These are phyloP conservation scores for Betta splendens DNA, from an alignment of 2,797 vertebrate species.

Conservation along the genomic window DNA sequence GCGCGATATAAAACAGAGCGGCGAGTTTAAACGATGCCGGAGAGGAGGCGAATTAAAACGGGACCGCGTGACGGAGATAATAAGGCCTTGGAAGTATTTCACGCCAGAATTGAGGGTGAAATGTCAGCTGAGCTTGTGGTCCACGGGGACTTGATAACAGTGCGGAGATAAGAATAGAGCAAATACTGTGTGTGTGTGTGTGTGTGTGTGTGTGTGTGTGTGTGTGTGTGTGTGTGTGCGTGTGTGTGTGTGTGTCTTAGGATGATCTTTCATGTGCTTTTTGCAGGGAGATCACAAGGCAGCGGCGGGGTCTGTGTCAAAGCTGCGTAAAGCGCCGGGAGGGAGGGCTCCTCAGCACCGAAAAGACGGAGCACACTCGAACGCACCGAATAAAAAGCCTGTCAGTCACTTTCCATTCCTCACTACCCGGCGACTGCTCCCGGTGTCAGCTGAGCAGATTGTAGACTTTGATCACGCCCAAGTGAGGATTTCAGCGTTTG, in stretches of 20 bases:
- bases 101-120: constrained; percentile 70
- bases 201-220: constrained; percentile 18
- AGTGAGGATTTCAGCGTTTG: constrained; percentile 32
- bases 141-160: constrained; percentile 58
- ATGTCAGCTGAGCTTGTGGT: constrained; percentile 66
- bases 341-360: constrained; percentile 62
- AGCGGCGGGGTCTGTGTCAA: constrained; percentile 53
- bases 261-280: constrained; percentile 66
- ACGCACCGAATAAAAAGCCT: constrained; percentile 40
- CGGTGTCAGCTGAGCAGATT: constrained; percentile 42
- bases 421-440: constrained; percentile 4
- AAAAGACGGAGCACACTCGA: constrained; percentile 53
- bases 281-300: constrained; percentile 68
- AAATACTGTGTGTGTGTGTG: constrained; percentile 61
- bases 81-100: constrained; percentile 51
- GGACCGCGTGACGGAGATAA: constrained; percentile 44
- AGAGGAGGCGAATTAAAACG: constrained; percentile 35
- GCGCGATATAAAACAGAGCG: constrained; percentile 34
- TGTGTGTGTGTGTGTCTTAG: constrained; percentile 24
- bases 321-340: constrained; percentile 54
- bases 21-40: constrained; percentile 29
- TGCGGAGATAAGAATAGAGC: constrained; percentile 66
- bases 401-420: constrained; percentile 43
- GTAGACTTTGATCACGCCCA: constrained; percentile 38
- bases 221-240: constrained; percentile 20